A percentile compares a stretch with the other conserved stretches of the same genome.
Evolutionary conservation across 2,113 vertebrate species (phyloP).

Genomic region (Harpagus bidentatus): DNA sequence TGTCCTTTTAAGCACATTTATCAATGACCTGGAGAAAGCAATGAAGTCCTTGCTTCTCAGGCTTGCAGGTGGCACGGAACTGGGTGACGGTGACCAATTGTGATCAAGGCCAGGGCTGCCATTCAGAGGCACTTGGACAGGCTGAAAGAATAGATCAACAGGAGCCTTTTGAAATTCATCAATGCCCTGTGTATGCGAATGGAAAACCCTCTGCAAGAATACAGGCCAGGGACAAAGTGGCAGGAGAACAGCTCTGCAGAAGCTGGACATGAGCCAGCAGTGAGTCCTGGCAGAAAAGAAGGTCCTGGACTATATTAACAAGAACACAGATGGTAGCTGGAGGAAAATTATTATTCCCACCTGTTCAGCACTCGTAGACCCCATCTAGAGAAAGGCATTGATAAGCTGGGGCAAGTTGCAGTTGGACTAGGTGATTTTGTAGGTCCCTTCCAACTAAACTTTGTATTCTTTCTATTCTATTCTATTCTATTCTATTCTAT

Average conservation of each 20-base stretch:
- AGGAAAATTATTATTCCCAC: background rate
- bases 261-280: background rate
- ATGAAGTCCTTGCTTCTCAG: background rate
- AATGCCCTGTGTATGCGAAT: too few relatives aligned
- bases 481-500: too few relatives aligned
- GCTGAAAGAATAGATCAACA: background rate
- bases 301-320: background rate
- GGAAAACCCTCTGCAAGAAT: background rate
- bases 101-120: background rate
- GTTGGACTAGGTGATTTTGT: background rate
- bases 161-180: background rate
- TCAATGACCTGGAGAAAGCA: background rate
- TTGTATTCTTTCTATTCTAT: too few relatives aligned
- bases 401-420: background rate
- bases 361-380: background rate
- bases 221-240: background rate
- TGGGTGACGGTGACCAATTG: rapidly evolving
- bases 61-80: background rate
- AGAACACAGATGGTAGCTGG: background rate
- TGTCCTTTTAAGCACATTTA: background rate
- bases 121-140: background rate
- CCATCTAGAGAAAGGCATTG: background rate
- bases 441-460: background rate
- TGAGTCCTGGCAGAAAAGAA: background rate
- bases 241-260: background rate